Conservation (phyloP, 2,797 vertebrate species). For the Strix occidentalis region DNA sequence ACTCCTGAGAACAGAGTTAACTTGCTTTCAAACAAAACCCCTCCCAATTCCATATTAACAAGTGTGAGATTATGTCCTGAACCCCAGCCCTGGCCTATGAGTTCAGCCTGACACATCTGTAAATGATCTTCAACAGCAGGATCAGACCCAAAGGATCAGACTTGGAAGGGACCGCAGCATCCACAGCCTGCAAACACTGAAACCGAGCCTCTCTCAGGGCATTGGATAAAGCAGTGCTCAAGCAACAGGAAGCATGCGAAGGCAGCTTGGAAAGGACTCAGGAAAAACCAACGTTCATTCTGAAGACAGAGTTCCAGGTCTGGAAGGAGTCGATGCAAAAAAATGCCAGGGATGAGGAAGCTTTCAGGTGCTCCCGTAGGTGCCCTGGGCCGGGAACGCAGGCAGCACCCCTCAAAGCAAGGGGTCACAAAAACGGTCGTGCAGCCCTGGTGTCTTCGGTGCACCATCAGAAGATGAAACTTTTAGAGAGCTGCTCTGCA, state of each 20-base stretch:
- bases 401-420: neutral
- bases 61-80: conserved; percentile 54
- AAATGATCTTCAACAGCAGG: conserved; percentile 57
- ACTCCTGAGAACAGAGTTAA: conserved; percentile 29
- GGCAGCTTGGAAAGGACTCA: conserved; percentile 51
- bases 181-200: conserved; percentile 26
- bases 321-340: neutral
- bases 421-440: neutral
- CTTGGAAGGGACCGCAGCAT: conserved; percentile 52
- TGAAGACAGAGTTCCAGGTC: neutral
- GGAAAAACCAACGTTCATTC: conserved; percentile 18
- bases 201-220: conserved; percentile 55
- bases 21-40: conserved; percentile 31
- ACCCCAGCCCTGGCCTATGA: conserved; percentile 33
- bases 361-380: neutral
- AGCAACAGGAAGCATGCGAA: conserved; percentile 48
- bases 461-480: neutral
- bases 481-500: neutral
- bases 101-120: conserved; percentile 71
- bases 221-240: neutral
- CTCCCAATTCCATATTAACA: conserved; percentile 51
- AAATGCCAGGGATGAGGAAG: neutral
- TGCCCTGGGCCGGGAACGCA: neutral
- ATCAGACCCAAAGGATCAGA: conserved; percentile 59
- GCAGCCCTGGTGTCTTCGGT: neutral